Evolutionary conservation across 2,113 vertebrate genomes (phyloP).

Genomic region (Pituophis catenifer): DNA sequence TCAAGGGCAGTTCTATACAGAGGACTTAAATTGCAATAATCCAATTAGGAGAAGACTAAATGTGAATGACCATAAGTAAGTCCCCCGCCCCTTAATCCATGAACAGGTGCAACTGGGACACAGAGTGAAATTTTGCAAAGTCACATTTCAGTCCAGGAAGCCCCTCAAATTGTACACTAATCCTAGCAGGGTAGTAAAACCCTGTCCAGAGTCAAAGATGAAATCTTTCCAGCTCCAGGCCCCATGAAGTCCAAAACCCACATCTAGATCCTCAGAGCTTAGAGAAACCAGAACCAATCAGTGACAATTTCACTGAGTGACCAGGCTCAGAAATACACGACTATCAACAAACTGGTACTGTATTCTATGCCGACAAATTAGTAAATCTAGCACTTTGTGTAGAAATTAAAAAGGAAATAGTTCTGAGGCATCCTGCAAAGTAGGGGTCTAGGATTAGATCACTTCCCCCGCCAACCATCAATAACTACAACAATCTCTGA

Average conservation of each 20-base stretch:
- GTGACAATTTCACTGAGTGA: background rate
- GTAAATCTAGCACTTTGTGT: background rate
- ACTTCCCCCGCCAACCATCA: background rate
- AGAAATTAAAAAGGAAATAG: background rate
- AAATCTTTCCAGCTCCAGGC: background rate
- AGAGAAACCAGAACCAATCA: background rate
- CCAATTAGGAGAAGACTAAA: background rate
- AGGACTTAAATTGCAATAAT: background rate
- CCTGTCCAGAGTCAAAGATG: background rate
- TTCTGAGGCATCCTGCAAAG: background rate
- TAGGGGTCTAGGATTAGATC: background rate
- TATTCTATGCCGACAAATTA: background rate
- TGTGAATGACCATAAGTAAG: background rate
- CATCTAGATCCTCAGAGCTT: background rate
- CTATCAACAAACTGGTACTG: background rate
- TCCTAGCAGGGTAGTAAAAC: background rate
- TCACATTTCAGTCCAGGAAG: background rate
- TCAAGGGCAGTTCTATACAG: background rate
- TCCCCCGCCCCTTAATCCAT: background rate
- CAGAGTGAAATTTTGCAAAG: background rate
- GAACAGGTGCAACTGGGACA: background rate
- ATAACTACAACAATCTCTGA: background rate
- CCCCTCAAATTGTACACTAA: background rate
- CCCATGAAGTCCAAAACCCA: background rate
- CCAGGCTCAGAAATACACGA: background rate